Conservation (phyloP, 2,888 invertebrate genomes). For the Ennomos fuscantarius region DNA sequence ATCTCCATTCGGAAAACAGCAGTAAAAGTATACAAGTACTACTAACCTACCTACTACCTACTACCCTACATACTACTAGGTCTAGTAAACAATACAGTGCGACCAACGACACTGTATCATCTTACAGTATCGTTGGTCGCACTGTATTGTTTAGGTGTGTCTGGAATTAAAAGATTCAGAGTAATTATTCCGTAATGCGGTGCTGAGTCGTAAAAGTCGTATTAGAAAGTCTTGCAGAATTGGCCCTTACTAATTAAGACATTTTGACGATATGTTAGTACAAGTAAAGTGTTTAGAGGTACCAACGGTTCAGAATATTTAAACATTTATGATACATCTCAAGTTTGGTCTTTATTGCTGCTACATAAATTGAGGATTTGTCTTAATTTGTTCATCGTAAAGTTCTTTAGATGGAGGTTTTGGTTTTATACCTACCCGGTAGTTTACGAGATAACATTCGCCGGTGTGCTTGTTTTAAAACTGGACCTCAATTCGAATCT, state of each 20-base stretch:
- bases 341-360: conserved; percentile 13
- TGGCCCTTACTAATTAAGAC: conserved; percentile 60
- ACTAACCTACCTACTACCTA: too few species aligned
- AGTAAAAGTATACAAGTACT: too few species aligned
- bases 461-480: too few species aligned
- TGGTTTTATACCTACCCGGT: too few species aligned
- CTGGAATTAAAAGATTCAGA: conserved; percentile 36
- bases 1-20: too few species aligned
- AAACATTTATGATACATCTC: conserved; percentile 6
- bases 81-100: too few species aligned
- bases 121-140: not conserved
- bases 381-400: conserved; percentile 15
- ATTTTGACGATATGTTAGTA: conserved; percentile 45
- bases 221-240: conserved; percentile 51
- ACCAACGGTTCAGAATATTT: conserved; percentile 16
- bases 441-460: too few species aligned
- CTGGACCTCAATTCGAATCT: too few species aligned
- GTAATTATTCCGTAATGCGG: conserved; percentile 46
- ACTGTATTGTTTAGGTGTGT: conserved; percentile 3
- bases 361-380: conserved; percentile 10
- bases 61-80: too few species aligned
- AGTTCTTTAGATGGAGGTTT: not conserved
- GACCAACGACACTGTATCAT: too few species aligned
- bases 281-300: conserved; percentile 28
- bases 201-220: conserved; percentile 55